These are phyloP conservation scores for Eupithecia pulchellata DNA, from an alignment of 2,888 invertebrate species.

Conservation along the genomic window DNA sequence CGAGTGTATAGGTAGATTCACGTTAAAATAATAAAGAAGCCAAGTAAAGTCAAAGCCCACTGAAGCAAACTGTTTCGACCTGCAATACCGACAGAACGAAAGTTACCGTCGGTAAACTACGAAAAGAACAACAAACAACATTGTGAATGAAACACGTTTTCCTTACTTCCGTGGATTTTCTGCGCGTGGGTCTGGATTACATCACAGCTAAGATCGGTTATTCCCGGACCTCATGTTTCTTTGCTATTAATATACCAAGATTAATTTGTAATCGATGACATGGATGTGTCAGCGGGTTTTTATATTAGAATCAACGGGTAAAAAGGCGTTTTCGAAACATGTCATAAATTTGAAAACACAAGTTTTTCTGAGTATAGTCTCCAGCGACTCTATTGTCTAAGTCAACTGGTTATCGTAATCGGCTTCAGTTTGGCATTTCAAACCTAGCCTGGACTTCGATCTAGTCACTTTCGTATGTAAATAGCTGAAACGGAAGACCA, in stretches of 20 bases:
- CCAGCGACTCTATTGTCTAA: no score
- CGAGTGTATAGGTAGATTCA: not conserved
- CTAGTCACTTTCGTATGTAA: no score
- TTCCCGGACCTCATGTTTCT: slow-evolving; percentile 20
- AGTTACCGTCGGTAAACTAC: not conserved
- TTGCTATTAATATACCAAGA: not conserved
- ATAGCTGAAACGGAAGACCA: no score
- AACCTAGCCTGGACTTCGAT: no score
- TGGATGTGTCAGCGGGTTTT: no score
- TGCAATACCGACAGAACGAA: not conserved
- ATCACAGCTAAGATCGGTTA: slow-evolving; percentile 31
- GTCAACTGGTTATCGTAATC: no score
- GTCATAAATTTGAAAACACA: no score
- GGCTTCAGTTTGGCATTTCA: no score
- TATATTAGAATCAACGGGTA: no score
- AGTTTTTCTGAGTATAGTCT: no score
- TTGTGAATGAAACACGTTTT: slow-evolving; percentile 22
- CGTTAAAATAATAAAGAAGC: not conserved
- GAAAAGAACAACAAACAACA: slow-evolving; percentile 8
- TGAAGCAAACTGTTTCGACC: not conserved
- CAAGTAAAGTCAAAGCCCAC: not conserved
- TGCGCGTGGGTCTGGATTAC: slow-evolving; percentile 35
- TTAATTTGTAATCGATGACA: not conserved
- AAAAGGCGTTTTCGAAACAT: no score
- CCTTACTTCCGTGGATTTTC: slow-evolving; percentile 14